A percentile compares a stretch with the other conserved stretches of the same genome.
Conservation (phyloP, 2,797 vertebrate genomes). For the Rhynchonycteris naso region DNA sequence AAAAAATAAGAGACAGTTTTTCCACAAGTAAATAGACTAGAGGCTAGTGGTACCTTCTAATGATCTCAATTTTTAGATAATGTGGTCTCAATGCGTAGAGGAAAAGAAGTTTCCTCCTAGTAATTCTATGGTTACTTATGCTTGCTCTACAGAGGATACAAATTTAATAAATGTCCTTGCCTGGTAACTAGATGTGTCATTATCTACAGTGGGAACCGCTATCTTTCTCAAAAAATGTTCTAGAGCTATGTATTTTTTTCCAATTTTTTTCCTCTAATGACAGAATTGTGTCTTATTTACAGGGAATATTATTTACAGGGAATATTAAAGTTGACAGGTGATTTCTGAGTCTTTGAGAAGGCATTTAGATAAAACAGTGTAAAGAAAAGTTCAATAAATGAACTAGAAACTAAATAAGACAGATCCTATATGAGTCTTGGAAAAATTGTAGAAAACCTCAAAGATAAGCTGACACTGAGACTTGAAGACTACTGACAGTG, state of each 20-base stretch:
- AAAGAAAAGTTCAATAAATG: background rate
- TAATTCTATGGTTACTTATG: background rate
- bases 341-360: background rate
- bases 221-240: background rate
- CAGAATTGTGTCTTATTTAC: background rate
- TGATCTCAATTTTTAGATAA: background rate
- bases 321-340: background rate
- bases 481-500: background rate
- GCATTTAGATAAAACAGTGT: background rate
- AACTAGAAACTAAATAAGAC: background rate
- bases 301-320: background rate
- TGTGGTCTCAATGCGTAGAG: background rate
- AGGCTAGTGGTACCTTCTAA: background rate
- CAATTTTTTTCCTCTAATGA: background rate
- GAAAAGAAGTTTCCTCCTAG: background rate
- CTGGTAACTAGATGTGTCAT: background rate
- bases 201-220: background rate
- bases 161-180: background rate
- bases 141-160: background rate
- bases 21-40: background rate
- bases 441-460: background rate
- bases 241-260: background rate
- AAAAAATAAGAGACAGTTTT: background rate
- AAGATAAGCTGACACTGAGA: background rate
- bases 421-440: background rate